Conservation (phyloP, 2,113 vertebrate genomes). For the rat (Rattus norvegicus) region DNA sequence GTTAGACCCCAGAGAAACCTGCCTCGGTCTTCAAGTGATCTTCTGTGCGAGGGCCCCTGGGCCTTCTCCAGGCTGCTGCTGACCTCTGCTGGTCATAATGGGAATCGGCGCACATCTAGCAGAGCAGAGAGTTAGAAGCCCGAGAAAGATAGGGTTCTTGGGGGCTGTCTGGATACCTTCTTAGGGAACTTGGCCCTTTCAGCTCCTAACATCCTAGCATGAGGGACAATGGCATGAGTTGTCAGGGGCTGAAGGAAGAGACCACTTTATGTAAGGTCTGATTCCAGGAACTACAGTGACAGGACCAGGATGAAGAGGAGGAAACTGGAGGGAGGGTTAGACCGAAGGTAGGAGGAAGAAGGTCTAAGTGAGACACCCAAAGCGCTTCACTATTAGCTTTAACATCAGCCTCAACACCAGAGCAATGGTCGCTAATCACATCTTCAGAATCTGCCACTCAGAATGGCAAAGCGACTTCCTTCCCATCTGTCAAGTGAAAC, state of each 20-base stretch:
- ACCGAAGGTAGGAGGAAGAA: neutral
- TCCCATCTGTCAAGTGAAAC: neutral
- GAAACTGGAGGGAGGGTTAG: neutral
- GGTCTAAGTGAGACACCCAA: neutral
- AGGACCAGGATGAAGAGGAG: neutral
- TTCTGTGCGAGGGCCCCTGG: fast-evolving
- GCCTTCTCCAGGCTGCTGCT: slow-evolving; percentile 51
- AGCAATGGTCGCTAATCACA: neutral
- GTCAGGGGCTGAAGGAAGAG: neutral
- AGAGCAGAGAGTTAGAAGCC: fast-evolving
- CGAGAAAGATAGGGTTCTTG: fast-evolving
- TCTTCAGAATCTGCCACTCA: neutral
- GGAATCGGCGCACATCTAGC: neutral
- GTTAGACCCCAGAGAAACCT: neutral
- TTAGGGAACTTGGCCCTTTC: fast-evolving
- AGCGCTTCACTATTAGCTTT: neutral
- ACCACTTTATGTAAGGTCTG: neutral
- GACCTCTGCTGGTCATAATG: slow-evolving; percentile 61
- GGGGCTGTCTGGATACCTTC: neutral
- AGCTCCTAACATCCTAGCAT: fast-evolving
- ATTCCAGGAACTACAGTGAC: fast-evolving
- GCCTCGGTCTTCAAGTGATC: too few species aligned
- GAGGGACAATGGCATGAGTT: fast-evolving
- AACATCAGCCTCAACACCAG: too few species aligned
- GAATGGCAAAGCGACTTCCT: neutral